phyloP scores from a whole-genome alignment of 2,113 vertebrate species.

The Limanda limanda region DNA sequence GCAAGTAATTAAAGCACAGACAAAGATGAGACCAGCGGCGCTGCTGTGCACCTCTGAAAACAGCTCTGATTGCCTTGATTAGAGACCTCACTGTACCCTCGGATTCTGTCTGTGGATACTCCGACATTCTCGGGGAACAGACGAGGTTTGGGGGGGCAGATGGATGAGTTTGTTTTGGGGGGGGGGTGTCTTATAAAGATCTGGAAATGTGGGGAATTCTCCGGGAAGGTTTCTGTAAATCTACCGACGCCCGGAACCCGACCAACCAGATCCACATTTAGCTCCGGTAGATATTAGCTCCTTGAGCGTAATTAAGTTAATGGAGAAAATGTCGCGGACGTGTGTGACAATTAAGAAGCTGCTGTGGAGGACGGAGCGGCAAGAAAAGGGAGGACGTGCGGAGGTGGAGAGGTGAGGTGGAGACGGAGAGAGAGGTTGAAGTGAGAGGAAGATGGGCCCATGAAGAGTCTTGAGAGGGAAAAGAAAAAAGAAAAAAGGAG shows the following conservation, averaged over 20 bases:
- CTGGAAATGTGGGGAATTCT: background rate
- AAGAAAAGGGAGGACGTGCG: slow-evolving; percentile 49
- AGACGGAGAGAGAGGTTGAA: slow-evolving; percentile 87
- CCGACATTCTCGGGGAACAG: slow-evolving; percentile 49
- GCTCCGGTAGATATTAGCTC: slow-evolving; percentile 60
- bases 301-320: slow-evolving; percentile 60
- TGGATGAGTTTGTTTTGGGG: slow-evolving; percentile 39
- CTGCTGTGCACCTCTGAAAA: slow-evolving; percentile 95
- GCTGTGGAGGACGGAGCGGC: slow-evolving; percentile 44
- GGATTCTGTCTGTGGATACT: slow-evolving; percentile 90
- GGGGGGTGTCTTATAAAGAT: slow-evolving; percentile 8
- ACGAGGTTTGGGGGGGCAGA: slow-evolving; percentile 31
- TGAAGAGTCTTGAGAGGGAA: slow-evolving; percentile 83
- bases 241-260: slow-evolving; percentile 6
- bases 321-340: slow-evolving; percentile 62
- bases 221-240: too few relatives aligned
- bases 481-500: slow-evolving; percentile 75
- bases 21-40: slow-evolving; percentile 94
- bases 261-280: slow-evolving; percentile 44
- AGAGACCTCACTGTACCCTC: slow-evolving; percentile 93
- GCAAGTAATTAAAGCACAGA: slow-evolving; percentile 99
- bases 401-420: slow-evolving; percentile 64
- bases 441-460: slow-evolving; percentile 76
- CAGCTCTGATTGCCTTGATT: slow-evolving; percentile 99
- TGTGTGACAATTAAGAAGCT: slow-evolving; percentile 69